Conservation (phyloP, 2,113 vertebrate genomes). For the Elephas maximus region DNA sequence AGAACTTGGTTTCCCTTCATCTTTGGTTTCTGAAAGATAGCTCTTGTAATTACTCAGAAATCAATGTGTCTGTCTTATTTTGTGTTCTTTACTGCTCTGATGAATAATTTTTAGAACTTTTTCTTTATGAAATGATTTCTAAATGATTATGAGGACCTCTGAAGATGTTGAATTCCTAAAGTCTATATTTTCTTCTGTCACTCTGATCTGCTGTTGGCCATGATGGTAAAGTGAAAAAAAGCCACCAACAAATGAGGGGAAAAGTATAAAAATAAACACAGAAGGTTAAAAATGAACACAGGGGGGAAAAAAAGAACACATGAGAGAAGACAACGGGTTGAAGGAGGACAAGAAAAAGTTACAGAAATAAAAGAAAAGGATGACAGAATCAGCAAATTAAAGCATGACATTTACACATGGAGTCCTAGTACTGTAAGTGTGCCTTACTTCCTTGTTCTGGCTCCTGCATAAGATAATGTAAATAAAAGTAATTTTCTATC, state of each 20-base stretch:
- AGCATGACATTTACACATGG: background rate
- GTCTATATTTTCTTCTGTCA: background rate
- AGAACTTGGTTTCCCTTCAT: too few relatives aligned
- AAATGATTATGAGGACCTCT: background rate
- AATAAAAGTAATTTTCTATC: background rate
- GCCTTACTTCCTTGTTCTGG: background rate
- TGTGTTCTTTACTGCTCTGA: background rate
- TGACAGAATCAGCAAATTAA: background rate
- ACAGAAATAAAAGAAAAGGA: background rate
- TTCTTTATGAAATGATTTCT: background rate
- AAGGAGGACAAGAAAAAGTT: background rate
- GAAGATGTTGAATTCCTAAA: background rate
- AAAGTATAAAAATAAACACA: background rate
- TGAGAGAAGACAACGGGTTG: background rate
- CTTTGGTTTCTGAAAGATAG: too few relatives aligned
- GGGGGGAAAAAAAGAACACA: background rate
- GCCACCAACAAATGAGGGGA: background rate
- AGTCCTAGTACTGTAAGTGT: background rate
- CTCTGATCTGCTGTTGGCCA: background rate
- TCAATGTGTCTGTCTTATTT: background rate
- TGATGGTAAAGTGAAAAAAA: background rate
- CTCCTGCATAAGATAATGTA: background rate
- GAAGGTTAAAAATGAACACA: background rate
- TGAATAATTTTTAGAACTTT: background rate
- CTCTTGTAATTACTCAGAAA: too few relatives aligned